phyloP scores from a whole-genome alignment of 2,888 invertebrate species.

The Parapristionchus giblindavisi region DNA sequence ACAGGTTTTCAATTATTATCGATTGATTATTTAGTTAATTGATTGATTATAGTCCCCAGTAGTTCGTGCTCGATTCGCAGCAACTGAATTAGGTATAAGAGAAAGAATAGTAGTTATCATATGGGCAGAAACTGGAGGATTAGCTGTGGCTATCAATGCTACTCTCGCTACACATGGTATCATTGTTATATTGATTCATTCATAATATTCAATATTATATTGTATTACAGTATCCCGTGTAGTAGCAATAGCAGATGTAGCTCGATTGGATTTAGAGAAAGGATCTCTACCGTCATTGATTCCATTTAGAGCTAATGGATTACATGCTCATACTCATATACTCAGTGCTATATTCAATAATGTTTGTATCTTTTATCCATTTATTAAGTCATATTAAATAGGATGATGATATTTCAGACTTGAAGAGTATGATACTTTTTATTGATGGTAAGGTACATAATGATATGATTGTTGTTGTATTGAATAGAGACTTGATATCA shows the following conservation, averaged over 20 bases:
- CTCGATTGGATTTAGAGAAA: slow-evolving; percentile 29
- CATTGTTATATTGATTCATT: neutral
- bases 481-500: too few relatives aligned
- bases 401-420: slow-evolving; percentile 1
- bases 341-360: slow-evolving; percentile 38
- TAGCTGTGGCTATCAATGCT: slow-evolving; percentile 85
- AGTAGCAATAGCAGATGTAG: slow-evolving; percentile 29
- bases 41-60: slow-evolving; percentile 39
- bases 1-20: neutral
- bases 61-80: slow-evolving; percentile 86
- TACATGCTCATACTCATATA: slow-evolving; percentile 39
- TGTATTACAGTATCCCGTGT: slow-evolving; percentile 30
- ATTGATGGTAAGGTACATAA: too few relatives aligned
- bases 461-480: too few relatives aligned
- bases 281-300: slow-evolving; percentile 21
- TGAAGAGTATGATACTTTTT: slow-evolving; percentile 32
- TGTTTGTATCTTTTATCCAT: neutral
- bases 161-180: slow-evolving; percentile 79
- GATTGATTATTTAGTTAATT: neutral
- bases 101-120: slow-evolving; percentile 88
- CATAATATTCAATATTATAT: neutral
- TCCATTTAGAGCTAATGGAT: slow-evolving; percentile 31
- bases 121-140: slow-evolving; percentile 77
- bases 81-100: slow-evolving; percentile 90
- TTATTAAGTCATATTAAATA: neutral